These are phyloP conservation scores for Lipophrys pholis DNA, from an alignment of 2,113 vertebrate genomes.

Conservation along the genomic window DNA sequence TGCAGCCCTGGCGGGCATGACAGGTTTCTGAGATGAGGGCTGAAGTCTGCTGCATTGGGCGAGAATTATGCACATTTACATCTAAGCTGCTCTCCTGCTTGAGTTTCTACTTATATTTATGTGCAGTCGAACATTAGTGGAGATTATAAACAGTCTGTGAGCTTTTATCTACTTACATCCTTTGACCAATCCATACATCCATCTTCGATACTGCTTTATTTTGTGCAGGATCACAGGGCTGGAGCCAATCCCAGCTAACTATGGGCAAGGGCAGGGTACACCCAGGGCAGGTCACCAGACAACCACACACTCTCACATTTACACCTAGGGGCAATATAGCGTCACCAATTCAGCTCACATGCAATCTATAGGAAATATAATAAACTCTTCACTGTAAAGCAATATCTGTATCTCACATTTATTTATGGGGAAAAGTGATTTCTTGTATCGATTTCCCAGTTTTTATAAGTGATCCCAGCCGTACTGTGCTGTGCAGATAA, in stretches of 20 bases:
- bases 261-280: too few species aligned
- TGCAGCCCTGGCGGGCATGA: conserved; percentile 30
- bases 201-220: too few species aligned
- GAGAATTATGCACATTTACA: neutral
- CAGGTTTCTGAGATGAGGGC: conserved; percentile 43
- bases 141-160: neutral
- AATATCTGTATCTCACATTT: neutral
- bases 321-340: too few species aligned
- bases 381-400: neutral
- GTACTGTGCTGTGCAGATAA: neutral
- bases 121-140: neutral
- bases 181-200: neutral
- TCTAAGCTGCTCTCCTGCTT: neutral
- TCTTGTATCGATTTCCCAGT: conserved; percentile 16
- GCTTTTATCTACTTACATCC: neutral
- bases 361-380: too few species aligned
- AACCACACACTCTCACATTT: too few species aligned
- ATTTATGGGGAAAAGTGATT: conserved; percentile 10
- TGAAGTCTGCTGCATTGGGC: conserved; percentile 29
- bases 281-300: too few species aligned
- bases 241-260: too few species aligned
- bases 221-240: too few species aligned
- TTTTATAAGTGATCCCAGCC: conserved; percentile 12
- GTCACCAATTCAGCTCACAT: too few species aligned
- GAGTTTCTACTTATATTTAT: neutral